Percentiles rank a stretch among this genome's conserved stretches.
These are phyloP conservation scores for Barnardius zonarius DNA, from an alignment of 2,113 vertebrate species.

Conservation along the genomic window DNA sequence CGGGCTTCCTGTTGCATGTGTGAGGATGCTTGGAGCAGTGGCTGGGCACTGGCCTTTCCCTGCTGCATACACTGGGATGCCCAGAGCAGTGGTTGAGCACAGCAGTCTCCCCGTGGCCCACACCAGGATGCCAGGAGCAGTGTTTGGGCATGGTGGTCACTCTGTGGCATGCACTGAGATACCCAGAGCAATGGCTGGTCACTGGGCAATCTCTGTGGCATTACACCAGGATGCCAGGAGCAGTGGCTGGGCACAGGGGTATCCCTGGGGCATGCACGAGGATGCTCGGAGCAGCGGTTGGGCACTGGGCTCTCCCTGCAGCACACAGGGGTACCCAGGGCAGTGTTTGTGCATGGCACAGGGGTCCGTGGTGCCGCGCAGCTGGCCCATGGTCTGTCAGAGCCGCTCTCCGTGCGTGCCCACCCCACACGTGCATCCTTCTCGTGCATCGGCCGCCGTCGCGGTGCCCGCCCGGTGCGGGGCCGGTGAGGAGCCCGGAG, in stretches of 20 bases:
- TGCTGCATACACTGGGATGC: rapidly evolving
- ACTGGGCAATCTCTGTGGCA: rapidly evolving
- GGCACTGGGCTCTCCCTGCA: background rate
- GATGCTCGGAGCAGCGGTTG: background rate
- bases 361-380: no score
- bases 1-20: rapidly evolving
- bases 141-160: rapidly evolving
- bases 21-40: rapidly evolving
- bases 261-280: rapidly evolving
- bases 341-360: background rate
- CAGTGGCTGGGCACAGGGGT: background rate
- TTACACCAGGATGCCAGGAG: rapidly evolving
- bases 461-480: background rate
- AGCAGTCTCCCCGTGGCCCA: background rate
- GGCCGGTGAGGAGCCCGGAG: background rate
- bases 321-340: background rate
- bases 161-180: rapidly evolving
- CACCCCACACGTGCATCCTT: background rate
- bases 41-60: rapidly evolving
- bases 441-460: rapidly evolving
- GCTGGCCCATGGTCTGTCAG: background rate
- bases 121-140: background rate
- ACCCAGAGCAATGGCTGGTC: background rate
- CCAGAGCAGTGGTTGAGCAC: background rate
- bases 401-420: rapidly evolving